Evolutionary conservation across 2,113 vertebrate species (phyloP).

Genomic region (Carassius gibelio): DNA sequence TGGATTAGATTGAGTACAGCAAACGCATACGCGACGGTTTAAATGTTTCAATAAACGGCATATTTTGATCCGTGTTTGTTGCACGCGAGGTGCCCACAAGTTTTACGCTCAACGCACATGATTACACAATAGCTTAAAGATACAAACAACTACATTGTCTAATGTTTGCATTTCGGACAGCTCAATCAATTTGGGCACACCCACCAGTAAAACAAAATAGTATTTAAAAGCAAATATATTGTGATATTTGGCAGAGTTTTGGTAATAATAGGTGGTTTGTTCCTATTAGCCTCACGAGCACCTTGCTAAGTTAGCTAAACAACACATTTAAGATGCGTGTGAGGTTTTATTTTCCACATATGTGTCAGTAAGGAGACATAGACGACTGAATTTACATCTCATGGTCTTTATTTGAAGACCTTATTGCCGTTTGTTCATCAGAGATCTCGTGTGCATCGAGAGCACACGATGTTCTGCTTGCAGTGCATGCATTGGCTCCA

Average conservation of each 20-base stretch:
- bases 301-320: conserved; percentile 14
- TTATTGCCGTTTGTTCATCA: not conserved
- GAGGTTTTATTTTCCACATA: not conserved
- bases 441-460: not conserved
- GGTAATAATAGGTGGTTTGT: not conserved
- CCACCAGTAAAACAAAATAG: not conserved
- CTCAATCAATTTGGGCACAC: not conserved
- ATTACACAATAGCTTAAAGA: conserved; percentile 6
- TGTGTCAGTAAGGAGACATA: not conserved
- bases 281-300: conserved; percentile 21
- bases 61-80: not conserved
- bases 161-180: not conserved
- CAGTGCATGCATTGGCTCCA: not conserved
- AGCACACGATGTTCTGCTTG: not conserved
- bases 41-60: not conserved
- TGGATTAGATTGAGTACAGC: not conserved
- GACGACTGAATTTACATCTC: not conserved
- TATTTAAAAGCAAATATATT: not conserved
- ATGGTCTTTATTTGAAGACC: not conserved
- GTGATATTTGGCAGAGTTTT: not conserved
- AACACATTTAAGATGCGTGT: not conserved
- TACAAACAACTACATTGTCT: not conserved
- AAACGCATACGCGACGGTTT: not conserved
- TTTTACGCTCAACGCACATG: not conserved
- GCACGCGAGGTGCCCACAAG: not conserved